These are phyloP conservation scores for Lepus timidus DNA, from an alignment of 2,113 vertebrate species.

Conservation along the genomic window DNA sequence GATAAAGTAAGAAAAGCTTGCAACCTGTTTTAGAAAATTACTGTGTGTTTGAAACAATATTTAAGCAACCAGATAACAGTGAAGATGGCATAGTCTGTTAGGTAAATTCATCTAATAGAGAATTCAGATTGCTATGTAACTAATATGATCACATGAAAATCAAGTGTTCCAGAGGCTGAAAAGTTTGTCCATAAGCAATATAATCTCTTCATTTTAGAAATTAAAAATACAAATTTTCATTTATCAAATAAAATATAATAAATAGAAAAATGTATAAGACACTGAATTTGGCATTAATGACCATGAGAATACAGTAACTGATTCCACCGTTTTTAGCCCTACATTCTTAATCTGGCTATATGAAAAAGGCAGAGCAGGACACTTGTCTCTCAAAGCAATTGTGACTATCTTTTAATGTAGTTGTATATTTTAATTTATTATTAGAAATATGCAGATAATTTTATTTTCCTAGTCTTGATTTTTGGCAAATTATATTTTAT, in stretches of 20 bases:
- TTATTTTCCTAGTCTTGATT: not conserved
- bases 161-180: not conserved
- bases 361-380: too few species aligned
- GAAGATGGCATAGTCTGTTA: not conserved
- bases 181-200: not conserved
- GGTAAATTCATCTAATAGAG: not conserved
- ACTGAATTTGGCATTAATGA: too few species aligned
- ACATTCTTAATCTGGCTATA: too few species aligned
- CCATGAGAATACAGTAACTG: too few species aligned
- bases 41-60: not conserved
- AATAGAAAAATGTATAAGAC: too few species aligned
- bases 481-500: not conserved
- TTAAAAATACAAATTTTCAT: not conserved
- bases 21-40: slow-evolving; percentile 1
- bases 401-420: not conserved
- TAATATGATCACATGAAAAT: not conserved
- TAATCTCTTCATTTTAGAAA: not conserved
- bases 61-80: not conserved
- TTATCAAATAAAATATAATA: not conserved
- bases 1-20: not conserved
- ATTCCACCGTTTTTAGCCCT: too few species aligned
- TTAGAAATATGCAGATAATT: slow-evolving; percentile 1
- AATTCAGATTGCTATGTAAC: not conserved
- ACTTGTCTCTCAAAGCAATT: too few species aligned
- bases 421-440: not conserved